phyloP scores from a whole-genome alignment of 2,113 vertebrate genomes.

The Vimba vimba region DNA sequence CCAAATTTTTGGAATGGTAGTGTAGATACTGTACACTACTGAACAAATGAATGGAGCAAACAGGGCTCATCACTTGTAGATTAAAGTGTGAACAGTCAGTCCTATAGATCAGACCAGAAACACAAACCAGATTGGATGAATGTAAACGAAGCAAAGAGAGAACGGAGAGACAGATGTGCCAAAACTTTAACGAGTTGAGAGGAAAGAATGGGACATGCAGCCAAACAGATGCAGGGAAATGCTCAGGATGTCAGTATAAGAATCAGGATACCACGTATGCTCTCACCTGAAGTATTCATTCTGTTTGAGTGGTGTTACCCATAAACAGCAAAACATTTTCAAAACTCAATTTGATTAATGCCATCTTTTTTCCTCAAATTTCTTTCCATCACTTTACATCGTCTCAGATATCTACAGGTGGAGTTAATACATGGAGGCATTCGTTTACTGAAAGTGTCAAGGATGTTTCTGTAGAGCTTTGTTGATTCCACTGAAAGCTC shows the following conservation, averaged over 20 bases:
- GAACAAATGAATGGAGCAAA: not conserved
- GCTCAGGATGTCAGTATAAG: not conserved
- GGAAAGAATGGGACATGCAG: not conserved
- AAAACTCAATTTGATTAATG: conserved; percentile 4
- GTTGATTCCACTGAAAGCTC: not conserved
- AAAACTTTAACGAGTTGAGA: not conserved
- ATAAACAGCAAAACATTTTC: conserved; percentile 7
- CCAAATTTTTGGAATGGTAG: not conserved
- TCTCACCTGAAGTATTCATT: conserved; percentile 8
- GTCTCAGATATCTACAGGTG: not conserved
- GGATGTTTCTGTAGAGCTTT: not conserved
- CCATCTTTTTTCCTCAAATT: not conserved
- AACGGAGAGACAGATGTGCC: not conserved
- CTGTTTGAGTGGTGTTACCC: not conserved
- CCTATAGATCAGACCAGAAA: not conserved
- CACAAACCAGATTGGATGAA: not conserved
- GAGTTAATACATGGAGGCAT: conserved; percentile 1
- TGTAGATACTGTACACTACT: not conserved
- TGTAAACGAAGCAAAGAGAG: conserved; percentile 6
- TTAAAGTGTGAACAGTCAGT: not conserved
- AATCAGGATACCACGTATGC: not conserved
- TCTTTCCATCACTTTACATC: not conserved
- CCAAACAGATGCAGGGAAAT: not conserved
- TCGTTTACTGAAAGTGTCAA: not conserved
- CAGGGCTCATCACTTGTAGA: not conserved